These are phyloP conservation scores for Acrobasis consociella DNA, from an alignment of 2,888 invertebrate genomes.

Conservation along the genomic window DNA sequence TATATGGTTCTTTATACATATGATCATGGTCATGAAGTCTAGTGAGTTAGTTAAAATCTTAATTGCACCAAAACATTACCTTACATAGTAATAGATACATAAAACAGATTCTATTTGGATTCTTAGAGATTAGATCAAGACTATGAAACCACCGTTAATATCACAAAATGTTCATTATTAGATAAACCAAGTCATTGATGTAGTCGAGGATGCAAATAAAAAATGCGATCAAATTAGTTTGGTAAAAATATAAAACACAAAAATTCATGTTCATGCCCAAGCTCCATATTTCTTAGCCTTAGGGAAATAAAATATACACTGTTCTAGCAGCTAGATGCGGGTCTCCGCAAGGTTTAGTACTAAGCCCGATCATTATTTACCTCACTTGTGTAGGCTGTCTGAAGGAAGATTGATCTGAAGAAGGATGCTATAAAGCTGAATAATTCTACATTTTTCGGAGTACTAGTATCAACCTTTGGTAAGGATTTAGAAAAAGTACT, in stretches of 20 bases:
- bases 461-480: too few relatives aligned
- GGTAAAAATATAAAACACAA: background rate
- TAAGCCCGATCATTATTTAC: constrained; percentile 2
- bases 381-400: constrained; percentile 1
- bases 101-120: too few relatives aligned
- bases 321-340: background rate
- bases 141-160: too few relatives aligned
- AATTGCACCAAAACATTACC: too few relatives aligned
- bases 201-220: background rate
- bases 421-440: background rate
- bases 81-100: too few relatives aligned
- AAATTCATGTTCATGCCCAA: background rate
- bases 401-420: background rate
- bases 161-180: too few relatives aligned
- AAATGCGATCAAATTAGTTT: background rate
- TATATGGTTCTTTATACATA: too few relatives aligned
- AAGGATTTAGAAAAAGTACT: too few relatives aligned
- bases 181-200: too few relatives aligned
- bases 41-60: too few relatives aligned
- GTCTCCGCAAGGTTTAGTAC: constrained; percentile 1
- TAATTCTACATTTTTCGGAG: background rate
- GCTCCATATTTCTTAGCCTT: background rate
- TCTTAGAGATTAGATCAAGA: too few relatives aligned
- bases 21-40: too few relatives aligned
- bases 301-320: background rate